Conservation (phyloP, 2,888 invertebrate genomes). For the Coronaproctus castanopsis region DNA sequence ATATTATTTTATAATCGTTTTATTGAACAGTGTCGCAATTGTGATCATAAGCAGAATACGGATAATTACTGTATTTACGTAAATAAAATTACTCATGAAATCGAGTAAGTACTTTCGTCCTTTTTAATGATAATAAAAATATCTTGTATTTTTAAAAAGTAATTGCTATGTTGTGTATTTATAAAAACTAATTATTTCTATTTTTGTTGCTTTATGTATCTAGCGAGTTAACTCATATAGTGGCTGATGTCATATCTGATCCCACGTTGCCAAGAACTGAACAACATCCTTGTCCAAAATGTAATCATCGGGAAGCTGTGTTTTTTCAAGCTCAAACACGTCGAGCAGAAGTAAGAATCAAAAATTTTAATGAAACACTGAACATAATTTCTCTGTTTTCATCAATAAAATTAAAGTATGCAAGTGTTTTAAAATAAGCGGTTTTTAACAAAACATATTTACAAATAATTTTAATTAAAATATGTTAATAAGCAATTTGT, state of each 20-base stretch:
- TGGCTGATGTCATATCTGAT: conserved; percentile 93
- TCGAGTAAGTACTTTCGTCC: conserved; percentile 46
- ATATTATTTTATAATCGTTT: too few relatives aligned
- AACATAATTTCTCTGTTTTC: too few relatives aligned
- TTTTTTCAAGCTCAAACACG: conserved; percentile 97
- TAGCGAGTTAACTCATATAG: conserved; percentile 92
- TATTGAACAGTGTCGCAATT: conserved; percentile 58
- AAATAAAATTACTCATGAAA: conserved; percentile 99
- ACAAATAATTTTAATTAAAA: too few relatives aligned
- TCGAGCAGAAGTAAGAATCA: conserved; percentile 53
- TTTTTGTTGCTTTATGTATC: background rate
- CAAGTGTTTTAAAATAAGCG: too few relatives aligned
- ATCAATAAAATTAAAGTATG: too few relatives aligned
- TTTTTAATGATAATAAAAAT: conserved; percentile 2
- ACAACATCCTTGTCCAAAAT: conserved; percentile 94
- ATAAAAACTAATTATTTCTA: background rate
- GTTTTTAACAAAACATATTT: too few relatives aligned
- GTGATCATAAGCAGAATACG: conserved; percentile 89
- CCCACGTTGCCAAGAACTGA: conserved; percentile 94
- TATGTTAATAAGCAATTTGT: too few relatives aligned
- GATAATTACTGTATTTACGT: conserved; percentile 98
- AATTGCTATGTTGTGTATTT: background rate
- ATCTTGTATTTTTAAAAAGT: background rate
- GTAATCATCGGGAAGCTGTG: conserved; percentile 84
- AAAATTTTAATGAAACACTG: too few relatives aligned